Percentiles rank a stretch among this genome's conserved stretches.
Evolutionary conservation across 2,113 vertebrate species (phyloP).

Genomic region (Zapus hudsonius): DNA sequence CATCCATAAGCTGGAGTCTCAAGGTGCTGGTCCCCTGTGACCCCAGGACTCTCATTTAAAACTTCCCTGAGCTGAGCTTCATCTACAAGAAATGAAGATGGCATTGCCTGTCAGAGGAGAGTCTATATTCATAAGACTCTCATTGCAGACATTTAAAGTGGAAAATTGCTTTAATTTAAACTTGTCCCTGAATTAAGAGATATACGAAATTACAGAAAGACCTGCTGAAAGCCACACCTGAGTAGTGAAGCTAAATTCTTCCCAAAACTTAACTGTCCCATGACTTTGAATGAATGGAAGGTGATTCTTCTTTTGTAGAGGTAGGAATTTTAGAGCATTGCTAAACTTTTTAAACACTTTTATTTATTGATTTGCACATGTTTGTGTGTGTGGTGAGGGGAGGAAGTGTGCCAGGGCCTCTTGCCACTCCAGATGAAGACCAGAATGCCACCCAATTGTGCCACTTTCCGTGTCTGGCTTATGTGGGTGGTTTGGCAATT

Average conservation of each 20-base stretch:
- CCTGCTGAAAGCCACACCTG: neutral
- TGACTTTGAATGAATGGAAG: slow-evolving; percentile 6
- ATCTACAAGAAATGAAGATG: neutral
- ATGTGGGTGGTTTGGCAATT: too few relatives aligned
- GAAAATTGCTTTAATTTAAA: neutral
- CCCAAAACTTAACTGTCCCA: neutral
- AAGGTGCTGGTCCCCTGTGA: neutral
- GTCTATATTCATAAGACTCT: neutral
- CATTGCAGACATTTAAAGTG: neutral
- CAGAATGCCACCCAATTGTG: too few relatives aligned
- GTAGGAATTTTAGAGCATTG: neutral
- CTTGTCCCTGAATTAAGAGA: neutral
- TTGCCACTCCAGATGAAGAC: too few relatives aligned
- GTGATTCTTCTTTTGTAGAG: neutral
- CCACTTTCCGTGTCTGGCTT: too few relatives aligned
- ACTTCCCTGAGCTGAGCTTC: neutral
- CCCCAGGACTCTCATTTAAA: slow-evolving; percentile 24
- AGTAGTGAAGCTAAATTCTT: neutral
- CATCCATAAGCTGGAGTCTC: neutral
- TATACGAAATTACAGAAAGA: neutral
- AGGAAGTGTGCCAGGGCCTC: too few relatives aligned
- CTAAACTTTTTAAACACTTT: neutral
- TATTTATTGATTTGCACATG: too few relatives aligned
- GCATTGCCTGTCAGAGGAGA: neutral
- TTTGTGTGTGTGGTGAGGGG: too few relatives aligned